phyloP scores from a whole-genome alignment of 2,888 invertebrate genomes.

The Harpalus rufipes region DNA sequence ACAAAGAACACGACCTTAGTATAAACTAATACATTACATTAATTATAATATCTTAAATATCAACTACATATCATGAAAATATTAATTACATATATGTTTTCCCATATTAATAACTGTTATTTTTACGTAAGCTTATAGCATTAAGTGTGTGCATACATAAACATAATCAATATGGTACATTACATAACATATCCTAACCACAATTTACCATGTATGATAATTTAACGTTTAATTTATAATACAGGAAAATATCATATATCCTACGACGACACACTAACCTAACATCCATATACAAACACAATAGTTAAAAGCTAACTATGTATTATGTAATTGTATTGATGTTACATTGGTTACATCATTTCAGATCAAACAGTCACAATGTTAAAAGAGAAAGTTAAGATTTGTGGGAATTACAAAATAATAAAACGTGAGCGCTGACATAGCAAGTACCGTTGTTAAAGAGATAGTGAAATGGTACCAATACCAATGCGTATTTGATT shows the following conservation, averaged over 20 bases:
- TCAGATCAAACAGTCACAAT: slow-evolving; percentile 31
- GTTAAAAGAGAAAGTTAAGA: slow-evolving; percentile 52
- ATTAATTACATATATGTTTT: not conserved
- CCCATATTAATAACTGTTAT: too few relatives aligned
- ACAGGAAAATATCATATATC: slow-evolving; percentile 19
- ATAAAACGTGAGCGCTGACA: slow-evolving; percentile 26
- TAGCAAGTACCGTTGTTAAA: slow-evolving; percentile 48
- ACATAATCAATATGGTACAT: too few relatives aligned
- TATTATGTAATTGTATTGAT: not conserved
- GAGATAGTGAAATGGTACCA: not conserved
- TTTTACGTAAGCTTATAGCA: too few relatives aligned
- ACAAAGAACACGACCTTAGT: too few relatives aligned
- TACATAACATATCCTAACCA: too few relatives aligned
- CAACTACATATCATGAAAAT: not conserved
- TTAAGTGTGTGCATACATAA: too few relatives aligned
- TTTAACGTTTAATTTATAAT: not conserved
- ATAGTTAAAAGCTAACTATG: too few relatives aligned
- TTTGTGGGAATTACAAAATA: slow-evolving; percentile 7
- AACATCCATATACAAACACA: not conserved
- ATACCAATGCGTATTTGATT: not conserved
- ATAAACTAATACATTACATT: too few relatives aligned
- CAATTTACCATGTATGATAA: too few relatives aligned
- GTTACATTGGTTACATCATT: slow-evolving; percentile 37
- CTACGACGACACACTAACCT: slow-evolving; percentile 33
- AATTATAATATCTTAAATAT: not conserved